Percentiles rank a stretch among this genome's conserved stretches.
Evolutionary conservation across 2,113 vertebrate species (phyloP).

Genomic region (Spermophilus dauricus): DNA sequence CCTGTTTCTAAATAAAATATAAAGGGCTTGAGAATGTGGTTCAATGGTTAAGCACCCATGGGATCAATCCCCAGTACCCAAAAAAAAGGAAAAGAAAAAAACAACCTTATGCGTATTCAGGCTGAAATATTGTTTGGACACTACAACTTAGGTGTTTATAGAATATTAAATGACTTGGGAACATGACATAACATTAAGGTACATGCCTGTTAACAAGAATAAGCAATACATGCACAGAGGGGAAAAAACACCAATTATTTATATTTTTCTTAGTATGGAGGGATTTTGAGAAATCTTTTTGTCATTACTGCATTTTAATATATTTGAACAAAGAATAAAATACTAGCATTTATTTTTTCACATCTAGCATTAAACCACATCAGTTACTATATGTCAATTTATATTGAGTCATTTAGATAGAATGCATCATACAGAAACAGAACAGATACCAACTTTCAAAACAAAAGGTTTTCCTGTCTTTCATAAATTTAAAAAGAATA

Average conservation of each 20-base stretch:
- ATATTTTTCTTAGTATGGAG: not conserved
- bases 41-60: too few relatives aligned
- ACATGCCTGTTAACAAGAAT: not conserved
- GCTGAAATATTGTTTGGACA: not conserved
- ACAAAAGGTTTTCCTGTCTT: not conserved
- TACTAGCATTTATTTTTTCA: not conserved
- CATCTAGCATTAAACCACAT: not conserved
- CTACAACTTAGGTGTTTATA: not conserved
- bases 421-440: not conserved
- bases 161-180: not conserved
- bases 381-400: not conserved
- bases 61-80: not conserved
- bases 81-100: not conserved
- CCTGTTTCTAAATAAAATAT: too few relatives aligned
- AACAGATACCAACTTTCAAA: slow-evolving; percentile 2
- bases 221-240: not conserved
- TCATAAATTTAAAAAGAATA: not conserved
- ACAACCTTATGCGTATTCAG: fast-evolving
- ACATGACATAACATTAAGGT: not conserved
- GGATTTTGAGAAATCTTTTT: not conserved
- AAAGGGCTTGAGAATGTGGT: too few relatives aligned
- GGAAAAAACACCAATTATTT: not conserved
- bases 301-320: not conserved
- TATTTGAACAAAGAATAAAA: slow-evolving; percentile 8
- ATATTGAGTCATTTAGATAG: not conserved